A percentile compares a stretch with the other conserved stretches of the same genome.
Evolutionary conservation across 2,797 vertebrate genomes (phyloP).

Genomic region (Danio kyathit): DNA sequence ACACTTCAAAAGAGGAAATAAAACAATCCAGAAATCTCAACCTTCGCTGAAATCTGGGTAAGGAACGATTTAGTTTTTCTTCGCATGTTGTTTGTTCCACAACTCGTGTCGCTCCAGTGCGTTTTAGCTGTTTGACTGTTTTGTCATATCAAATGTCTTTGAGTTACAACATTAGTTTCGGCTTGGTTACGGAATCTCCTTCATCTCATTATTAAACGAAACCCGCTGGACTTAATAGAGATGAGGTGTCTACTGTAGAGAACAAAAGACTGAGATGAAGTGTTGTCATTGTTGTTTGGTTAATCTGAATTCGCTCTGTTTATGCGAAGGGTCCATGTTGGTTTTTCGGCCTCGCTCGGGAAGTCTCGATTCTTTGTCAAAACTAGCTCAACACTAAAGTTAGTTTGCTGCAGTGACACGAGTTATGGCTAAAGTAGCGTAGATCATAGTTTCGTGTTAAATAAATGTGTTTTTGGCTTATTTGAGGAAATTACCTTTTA

Average conservation of each 20-base stretch:
- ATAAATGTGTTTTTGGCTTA: neutral
- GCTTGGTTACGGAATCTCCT: neutral
- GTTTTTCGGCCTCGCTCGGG: neutral
- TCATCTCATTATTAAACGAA: neutral
- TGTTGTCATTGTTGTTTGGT: neutral
- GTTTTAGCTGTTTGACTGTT: neutral
- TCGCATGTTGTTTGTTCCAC: neutral
- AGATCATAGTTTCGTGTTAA: neutral
- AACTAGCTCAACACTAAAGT: neutral
- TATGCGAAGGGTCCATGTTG: neutral
- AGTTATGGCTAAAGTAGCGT: neutral
- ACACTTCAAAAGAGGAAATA: neutral
- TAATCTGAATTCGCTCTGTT: neutral
- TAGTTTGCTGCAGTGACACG: neutral
- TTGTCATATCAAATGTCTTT: neutral
- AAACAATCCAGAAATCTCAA: neutral
- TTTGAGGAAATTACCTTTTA: neutral
- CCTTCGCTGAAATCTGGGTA: slow-evolving; percentile 26
- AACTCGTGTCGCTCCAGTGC: no score
- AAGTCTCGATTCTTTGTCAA: neutral
- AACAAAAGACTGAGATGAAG: neutral
- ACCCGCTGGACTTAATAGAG: neutral
- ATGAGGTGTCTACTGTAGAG: neutral
- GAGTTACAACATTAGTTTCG: neutral
- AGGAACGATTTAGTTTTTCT: neutral